Conservation (phyloP, 1,140 invertebrate genomes). For the Zaprionus kolodkinae region DNA sequence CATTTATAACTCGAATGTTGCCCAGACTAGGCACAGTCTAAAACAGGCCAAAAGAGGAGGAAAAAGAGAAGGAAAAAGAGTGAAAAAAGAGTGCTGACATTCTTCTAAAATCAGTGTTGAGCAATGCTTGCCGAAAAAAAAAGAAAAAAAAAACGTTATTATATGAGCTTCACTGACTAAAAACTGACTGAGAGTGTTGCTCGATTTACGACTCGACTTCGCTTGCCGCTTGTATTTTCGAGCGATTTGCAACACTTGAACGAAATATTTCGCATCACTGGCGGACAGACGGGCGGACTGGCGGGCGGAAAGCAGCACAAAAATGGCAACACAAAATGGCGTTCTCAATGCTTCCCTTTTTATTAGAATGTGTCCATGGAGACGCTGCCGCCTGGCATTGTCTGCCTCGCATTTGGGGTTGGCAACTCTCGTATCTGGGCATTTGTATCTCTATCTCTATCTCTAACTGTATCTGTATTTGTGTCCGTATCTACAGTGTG, state of each 20-base stretch:
- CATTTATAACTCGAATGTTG: conserved; percentile 78
- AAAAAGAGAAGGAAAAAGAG: conserved; percentile 24
- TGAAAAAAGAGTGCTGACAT: conserved; percentile 3
- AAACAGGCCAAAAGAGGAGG: conserved; percentile 14
- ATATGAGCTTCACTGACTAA: conserved; percentile 2
- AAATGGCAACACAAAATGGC: conserved; percentile 67
- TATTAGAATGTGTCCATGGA: conserved; percentile 80
- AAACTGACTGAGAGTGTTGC: neutral
- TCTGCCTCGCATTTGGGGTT: conserved; percentile 37
- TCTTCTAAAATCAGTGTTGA: conserved; percentile 54
- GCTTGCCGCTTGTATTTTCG: neutral
- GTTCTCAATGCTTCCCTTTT: conserved; percentile 70
- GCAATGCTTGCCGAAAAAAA: conserved; percentile 22
- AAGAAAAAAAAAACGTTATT: neutral
- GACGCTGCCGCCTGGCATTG: conserved; percentile 75
- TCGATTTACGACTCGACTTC: conserved; percentile 8
- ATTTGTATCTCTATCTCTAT: conserved; percentile 29
- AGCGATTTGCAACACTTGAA: conserved; percentile 26
- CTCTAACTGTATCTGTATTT: conserved; percentile 31
- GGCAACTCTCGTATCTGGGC: conserved; percentile 20
- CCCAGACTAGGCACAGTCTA: conserved; percentile 50
- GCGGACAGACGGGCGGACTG: conserved; percentile 10
- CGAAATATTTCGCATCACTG: conserved; percentile 55
- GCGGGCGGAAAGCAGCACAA: conserved; percentile 37
- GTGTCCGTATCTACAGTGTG: conserved; percentile 35